phyloP scores from a whole-genome alignment of 2,888 invertebrate species.

The Macaria notata region DNA sequence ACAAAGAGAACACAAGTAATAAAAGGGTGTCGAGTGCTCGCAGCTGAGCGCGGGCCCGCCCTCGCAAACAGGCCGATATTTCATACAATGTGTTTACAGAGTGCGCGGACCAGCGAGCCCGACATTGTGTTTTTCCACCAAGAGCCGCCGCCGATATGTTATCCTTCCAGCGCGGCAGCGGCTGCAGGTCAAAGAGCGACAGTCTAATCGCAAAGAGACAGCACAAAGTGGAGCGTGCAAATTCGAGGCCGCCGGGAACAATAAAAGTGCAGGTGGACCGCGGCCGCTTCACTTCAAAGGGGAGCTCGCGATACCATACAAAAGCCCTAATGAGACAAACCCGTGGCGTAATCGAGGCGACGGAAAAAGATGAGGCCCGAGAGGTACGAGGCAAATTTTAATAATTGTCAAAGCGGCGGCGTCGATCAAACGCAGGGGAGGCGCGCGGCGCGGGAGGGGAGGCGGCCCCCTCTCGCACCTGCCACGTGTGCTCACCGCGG shows the following conservation, averaged over 20 bases:
- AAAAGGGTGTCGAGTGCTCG: constrained; percentile 74
- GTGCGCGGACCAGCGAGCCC: constrained; percentile 23
- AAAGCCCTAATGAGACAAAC: constrained; percentile 83
- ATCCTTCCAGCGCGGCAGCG: constrained; percentile 48
- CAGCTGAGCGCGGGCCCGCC: constrained; percentile 39
- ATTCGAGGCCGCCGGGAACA: constrained; percentile 72
- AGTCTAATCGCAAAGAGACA: constrained; percentile 72
- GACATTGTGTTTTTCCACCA: constrained; percentile 1
- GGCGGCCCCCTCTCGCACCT: constrained; percentile 51
- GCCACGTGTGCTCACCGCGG: constrained; percentile 76
- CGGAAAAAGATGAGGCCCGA: constrained; percentile 81
- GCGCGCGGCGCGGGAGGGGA: constrained; percentile 12
- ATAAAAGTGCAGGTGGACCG: constrained; percentile 80
- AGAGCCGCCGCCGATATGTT: constrained; percentile 38
- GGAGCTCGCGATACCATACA: constrained; percentile 77
- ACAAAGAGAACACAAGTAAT: constrained; percentile 75
- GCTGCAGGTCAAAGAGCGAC: constrained; percentile 57
- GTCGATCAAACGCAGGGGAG: constrained; percentile 78
- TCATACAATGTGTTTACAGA: constrained; percentile 23
- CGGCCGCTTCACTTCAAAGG: constrained; percentile 72
- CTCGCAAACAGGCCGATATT: constrained; percentile 30
- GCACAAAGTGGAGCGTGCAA: constrained; percentile 78
- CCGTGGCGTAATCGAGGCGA: constrained; percentile 82
- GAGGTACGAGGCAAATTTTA: constrained; percentile 83
- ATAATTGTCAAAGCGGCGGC: constrained; percentile 84